Evolutionary conservation across 2,888 invertebrate genomes (phyloP).

Genomic region (Pomacea canaliculata): DNA sequence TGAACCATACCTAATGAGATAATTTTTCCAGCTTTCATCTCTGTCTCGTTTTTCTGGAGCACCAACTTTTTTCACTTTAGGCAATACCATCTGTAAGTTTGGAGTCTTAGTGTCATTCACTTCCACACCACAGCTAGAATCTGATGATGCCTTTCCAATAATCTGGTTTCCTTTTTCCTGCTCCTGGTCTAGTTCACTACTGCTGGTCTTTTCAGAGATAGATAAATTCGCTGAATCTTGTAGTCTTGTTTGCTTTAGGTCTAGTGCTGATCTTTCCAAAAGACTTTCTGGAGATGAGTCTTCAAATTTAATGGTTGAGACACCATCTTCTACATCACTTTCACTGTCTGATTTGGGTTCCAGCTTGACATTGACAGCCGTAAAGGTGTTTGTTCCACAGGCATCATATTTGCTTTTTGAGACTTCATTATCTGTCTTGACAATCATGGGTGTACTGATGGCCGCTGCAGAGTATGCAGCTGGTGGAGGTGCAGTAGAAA

Average conservation of each 20-base stretch:
- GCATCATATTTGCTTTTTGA: not conserved
- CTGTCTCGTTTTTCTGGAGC: slow-evolving; percentile 61
- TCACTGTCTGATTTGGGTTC: slow-evolving; percentile 21
- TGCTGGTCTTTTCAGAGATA: slow-evolving; percentile 37
- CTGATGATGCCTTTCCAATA: not conserved
- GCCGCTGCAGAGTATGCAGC: not conserved
- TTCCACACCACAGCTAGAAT: slow-evolving; percentile 5
- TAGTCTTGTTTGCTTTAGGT: slow-evolving; percentile 42
- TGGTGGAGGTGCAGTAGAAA: too few species aligned
- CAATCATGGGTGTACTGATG: not conserved
- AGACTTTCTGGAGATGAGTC: not conserved
- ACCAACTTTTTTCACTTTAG: slow-evolving; percentile 15
- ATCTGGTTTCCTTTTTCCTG: slow-evolving; percentile 11
- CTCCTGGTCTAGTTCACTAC: slow-evolving; percentile 9
- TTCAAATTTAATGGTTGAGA: not conserved
- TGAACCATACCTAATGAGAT: slow-evolving; percentile 71
- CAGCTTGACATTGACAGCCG: slow-evolving; percentile 10
- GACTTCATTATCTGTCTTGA: not conserved
- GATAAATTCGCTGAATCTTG: slow-evolving; percentile 57
- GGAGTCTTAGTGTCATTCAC: not conserved
- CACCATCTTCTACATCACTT: slow-evolving; percentile 24
- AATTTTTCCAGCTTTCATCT: slow-evolving; percentile 76
- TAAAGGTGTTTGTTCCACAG: not conserved
- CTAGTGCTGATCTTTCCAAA: not conserved
- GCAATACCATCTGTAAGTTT: slow-evolving; percentile 39